Conservation (phyloP, 1,140 invertebrate species). For the Drosophila albomicans region DNA sequence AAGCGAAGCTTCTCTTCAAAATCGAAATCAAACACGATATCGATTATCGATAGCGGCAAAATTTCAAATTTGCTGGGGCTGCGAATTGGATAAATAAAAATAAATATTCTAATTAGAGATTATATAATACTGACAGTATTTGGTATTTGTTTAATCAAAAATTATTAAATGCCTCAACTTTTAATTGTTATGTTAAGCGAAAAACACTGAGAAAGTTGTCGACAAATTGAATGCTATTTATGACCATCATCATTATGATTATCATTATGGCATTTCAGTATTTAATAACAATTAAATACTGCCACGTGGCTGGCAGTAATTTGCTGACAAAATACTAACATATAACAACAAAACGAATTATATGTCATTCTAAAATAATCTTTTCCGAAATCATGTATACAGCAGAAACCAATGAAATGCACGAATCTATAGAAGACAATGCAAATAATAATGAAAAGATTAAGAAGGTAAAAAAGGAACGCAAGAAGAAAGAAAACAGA, state of each 20-base stretch:
- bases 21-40: slow-evolving; percentile 58
- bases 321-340: not conserved
- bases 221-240: slow-evolving; percentile 34
- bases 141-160: slow-evolving; percentile 10
- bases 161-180: slow-evolving; percentile 31
- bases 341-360: not conserved
- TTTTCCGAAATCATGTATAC: no score
- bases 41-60: slow-evolving; percentile 36
- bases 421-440: no score
- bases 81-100: not conserved
- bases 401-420: no score
- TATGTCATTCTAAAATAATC: not conserved
- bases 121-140: slow-evolving; percentile 47
- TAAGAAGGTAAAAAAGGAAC: no score
- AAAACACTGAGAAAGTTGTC: slow-evolving; percentile 67
- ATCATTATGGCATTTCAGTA: slow-evolving; percentile 19
- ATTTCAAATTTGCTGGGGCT: slow-evolving; percentile 22
- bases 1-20: slow-evolving; percentile 28
- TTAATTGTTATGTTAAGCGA: slow-evolving; percentile 73
- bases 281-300: slow-evolving; percentile 12
- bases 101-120: slow-evolving; percentile 52
- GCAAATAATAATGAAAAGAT: no score
- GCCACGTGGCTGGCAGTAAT: not conserved
- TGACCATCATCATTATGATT: slow-evolving; percentile 31
- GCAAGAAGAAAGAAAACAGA: no score